Evolutionary conservation across 2,797 vertebrate genomes (phyloP).

Genomic region (Thunnus albacares): DNA sequence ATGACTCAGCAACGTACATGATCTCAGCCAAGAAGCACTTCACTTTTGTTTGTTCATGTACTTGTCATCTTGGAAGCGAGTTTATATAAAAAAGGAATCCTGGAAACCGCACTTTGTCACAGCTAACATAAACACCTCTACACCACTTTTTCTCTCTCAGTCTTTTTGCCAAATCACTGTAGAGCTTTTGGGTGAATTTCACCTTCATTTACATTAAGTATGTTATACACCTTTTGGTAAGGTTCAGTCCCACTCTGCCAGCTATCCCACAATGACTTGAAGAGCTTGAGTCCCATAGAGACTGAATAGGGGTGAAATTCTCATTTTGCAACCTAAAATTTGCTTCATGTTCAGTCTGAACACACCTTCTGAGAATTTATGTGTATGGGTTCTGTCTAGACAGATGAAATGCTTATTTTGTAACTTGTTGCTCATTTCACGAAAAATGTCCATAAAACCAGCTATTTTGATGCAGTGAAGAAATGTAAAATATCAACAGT

Average conservation of each 20-base stretch:
- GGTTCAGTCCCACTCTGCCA: not conserved
- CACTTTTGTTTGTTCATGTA: not conserved
- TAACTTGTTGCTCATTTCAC: constrained; percentile 15
- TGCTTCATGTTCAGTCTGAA: constrained; percentile 29
- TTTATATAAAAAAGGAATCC: too few species aligned
- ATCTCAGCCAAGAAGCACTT: not conserved
- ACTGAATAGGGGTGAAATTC: not conserved
- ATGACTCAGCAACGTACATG: too few species aligned
- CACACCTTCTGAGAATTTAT: not conserved
- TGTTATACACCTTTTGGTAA: too few species aligned
- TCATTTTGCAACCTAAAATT: not conserved
- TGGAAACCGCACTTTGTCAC: too few species aligned
- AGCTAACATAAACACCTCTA: not conserved
- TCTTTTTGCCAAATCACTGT: not conserved
- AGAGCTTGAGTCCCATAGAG: not conserved
- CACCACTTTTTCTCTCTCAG: not conserved
- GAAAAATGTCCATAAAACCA: constrained; percentile 5
- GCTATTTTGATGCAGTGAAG: not conserved
- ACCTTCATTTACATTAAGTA: too few species aligned
- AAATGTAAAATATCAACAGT: not conserved
- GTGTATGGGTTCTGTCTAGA: not conserved
- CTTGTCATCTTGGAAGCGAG: not conserved
- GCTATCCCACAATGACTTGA: not conserved
- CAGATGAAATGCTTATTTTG: constrained; percentile 1
- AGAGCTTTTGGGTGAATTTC: not conserved